Conservation (phyloP, 1,140 invertebrate genomes). For the Spodoptera litura region DNA sequence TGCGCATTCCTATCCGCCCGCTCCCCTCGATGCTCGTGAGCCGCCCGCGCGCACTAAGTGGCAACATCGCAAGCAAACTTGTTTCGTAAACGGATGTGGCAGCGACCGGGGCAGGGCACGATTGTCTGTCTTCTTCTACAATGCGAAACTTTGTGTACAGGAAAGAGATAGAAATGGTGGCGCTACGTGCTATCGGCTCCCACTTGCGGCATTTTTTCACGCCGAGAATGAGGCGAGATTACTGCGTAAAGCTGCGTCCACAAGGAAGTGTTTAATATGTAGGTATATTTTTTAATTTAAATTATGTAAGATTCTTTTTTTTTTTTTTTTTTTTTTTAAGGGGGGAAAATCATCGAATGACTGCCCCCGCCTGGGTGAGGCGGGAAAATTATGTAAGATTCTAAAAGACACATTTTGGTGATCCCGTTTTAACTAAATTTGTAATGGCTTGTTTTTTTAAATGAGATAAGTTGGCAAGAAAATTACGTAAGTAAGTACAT, state of each 20-base stretch:
- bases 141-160: conserved; percentile 41
- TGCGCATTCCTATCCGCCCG: conserved; percentile 85
- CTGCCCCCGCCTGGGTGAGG: no score
- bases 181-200: conserved; percentile 85
- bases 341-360: no score
- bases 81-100: conserved; percentile 89
- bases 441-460: no score
- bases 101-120: conserved; percentile 78
- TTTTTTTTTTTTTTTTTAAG: no score
- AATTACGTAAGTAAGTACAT: no score
- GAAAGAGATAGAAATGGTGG: conserved; percentile 77
- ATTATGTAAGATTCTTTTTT: no score
- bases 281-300: not conserved
- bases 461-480: no score
- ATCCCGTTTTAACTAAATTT: no score
- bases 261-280: conserved; percentile 43
- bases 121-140: conserved; percentile 63
- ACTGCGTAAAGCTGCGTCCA: conserved; percentile 73
- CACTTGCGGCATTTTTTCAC: conserved; percentile 86
- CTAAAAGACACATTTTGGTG: no score
- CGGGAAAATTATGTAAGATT: no score
- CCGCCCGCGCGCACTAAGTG: conserved; percentile 74
- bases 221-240: conserved; percentile 86
- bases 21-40: conserved; percentile 78
- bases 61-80: conserved; percentile 88